phyloP scores from a whole-genome alignment of 2,797 vertebrate species.

The Sebastes glaucus region DNA sequence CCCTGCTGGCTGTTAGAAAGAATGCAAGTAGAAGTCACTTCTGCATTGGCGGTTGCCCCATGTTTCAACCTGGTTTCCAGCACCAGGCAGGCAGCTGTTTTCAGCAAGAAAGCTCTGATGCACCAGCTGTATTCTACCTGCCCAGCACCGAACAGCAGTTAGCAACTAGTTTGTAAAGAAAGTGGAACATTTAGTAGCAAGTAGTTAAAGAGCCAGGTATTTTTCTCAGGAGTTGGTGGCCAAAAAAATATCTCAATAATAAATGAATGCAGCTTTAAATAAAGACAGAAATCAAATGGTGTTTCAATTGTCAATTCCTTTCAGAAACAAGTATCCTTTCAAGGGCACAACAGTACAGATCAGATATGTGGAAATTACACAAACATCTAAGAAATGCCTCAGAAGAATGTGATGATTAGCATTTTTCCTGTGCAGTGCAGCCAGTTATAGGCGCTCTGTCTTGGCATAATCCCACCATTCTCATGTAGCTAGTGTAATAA shows the following conservation, averaged over 20 bases:
- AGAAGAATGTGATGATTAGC: not conserved
- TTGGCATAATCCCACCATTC: conserved; percentile 34
- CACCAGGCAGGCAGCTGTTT: not conserved
- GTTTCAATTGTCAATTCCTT: not conserved
- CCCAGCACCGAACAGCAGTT: not conserved
- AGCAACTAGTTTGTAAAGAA: not conserved
- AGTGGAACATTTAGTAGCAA: not conserved
- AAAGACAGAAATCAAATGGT: not conserved
- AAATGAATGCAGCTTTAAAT: not conserved
- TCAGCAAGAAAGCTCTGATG: no score
- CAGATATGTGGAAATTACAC: not conserved
- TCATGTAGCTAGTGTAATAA: conserved; percentile 54
- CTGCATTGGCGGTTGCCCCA: no score
- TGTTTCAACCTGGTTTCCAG: not conserved
- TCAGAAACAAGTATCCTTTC: not conserved
- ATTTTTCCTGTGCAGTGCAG: not conserved
- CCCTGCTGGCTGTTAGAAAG: not conserved
- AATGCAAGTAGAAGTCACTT: not conserved
- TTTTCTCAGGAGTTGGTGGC: not conserved
- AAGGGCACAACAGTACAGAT: not conserved
- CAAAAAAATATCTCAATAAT: not conserved
- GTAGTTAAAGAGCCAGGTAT: not conserved
- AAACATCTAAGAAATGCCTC: not conserved
- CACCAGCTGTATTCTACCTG: not conserved
- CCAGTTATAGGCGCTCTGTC: not conserved